Evolutionary conservation across 2,797 vertebrate genomes (phyloP).

Genomic region (Phataginus tricuspis): DNA sequence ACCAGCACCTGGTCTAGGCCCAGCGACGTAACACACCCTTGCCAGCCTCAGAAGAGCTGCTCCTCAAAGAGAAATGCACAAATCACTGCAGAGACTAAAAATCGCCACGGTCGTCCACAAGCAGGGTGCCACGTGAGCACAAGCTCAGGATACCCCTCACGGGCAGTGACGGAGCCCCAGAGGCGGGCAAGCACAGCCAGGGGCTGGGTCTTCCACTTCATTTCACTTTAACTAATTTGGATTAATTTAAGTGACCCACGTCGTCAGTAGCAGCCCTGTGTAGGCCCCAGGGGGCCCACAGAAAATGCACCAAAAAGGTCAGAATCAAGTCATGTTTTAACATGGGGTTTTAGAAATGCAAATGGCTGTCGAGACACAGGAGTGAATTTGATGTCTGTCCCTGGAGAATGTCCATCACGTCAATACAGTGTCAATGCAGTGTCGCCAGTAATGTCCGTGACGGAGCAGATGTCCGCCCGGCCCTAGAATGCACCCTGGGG

Average conservation of each 20-base stretch:
- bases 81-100: fast-evolving
- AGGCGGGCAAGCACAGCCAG: fast-evolving
- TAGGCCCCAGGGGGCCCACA: background rate
- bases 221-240: background rate
- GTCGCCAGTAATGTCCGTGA: fast-evolving
- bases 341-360: fast-evolving
- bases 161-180: fast-evolving
- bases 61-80: background rate
- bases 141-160: fast-evolving
- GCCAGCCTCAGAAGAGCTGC: fast-evolving
- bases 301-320: background rate
- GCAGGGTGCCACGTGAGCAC: fast-evolving
- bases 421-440: fast-evolving
- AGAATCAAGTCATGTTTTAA: background rate
- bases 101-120: fast-evolving
- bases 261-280: fast-evolving
- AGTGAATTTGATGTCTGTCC: fast-evolving
- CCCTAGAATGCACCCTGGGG: fast-evolving
- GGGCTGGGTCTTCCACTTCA: fast-evolving
- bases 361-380: fast-evolving
- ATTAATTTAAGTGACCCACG: background rate
- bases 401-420: fast-evolving
- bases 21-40: fast-evolving
- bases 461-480: fast-evolving
- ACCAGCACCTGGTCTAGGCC: fast-evolving